phyloP scores from a whole-genome alignment of 2,797 vertebrate genomes.

The Allobates femoralis region DNA sequence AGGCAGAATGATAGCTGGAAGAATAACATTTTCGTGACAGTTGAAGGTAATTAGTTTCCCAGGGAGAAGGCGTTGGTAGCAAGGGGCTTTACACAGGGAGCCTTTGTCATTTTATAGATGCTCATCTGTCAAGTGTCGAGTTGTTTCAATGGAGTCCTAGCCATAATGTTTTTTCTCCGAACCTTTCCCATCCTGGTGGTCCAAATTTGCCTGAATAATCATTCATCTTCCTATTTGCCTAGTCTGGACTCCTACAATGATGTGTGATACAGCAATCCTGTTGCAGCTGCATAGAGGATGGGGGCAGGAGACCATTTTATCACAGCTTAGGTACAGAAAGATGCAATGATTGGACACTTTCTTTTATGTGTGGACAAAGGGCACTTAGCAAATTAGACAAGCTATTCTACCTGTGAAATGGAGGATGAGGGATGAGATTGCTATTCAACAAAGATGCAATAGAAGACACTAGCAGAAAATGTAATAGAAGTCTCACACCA shows the following conservation, averaged over 20 bases:
- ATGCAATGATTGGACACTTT: not conserved
- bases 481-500: slow-evolving; percentile 42
- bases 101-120: slow-evolving; percentile 83
- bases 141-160: slow-evolving; percentile 77
- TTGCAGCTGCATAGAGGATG: slow-evolving; percentile 69
- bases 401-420: slow-evolving; percentile 44
- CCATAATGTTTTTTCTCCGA: slow-evolving; percentile 78
- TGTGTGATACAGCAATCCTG: slow-evolving; percentile 68
- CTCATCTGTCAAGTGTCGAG: slow-evolving; percentile 87
- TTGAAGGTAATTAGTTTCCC: slow-evolving; percentile 80
- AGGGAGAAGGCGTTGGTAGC: slow-evolving; percentile 75
- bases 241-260: slow-evolving; percentile 75
- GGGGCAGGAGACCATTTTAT: slow-evolving; percentile 45
- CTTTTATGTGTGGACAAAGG: slow-evolving; percentile 51
- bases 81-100: slow-evolving; percentile 76
- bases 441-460: slow-evolving; percentile 43
- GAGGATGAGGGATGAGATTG: slow-evolving; percentile 22
- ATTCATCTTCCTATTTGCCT: slow-evolving; percentile 78
- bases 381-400: slow-evolving; percentile 29
- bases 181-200: slow-evolving; percentile 81
- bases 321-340: slow-evolving; percentile 59
- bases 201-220: slow-evolving; percentile 75
- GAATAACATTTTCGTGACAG: slow-evolving; percentile 80
- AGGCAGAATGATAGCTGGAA: slow-evolving; percentile 71
- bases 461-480: slow-evolving; percentile 48